A percentile compares a stretch with the other conserved stretches of the same genome.
These are phyloP conservation scores for Thalassoma bifasciatum DNA, from an alignment of 2,113 vertebrate genomes.

Conservation along the genomic window DNA sequence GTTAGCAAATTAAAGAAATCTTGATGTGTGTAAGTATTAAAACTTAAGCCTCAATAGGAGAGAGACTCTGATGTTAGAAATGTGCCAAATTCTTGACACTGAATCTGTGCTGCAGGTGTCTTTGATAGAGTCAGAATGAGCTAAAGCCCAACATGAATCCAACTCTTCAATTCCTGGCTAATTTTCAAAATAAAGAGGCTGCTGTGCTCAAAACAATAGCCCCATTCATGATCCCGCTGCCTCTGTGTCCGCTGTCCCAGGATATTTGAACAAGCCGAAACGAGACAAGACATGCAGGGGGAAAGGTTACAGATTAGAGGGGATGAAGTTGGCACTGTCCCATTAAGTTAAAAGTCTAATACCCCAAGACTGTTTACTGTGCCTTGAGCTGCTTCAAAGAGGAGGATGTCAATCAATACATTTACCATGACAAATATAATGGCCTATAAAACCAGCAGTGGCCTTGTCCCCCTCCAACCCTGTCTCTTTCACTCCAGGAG, in stretches of 20 bases:
- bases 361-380: constrained; percentile 38
- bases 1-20: background rate
- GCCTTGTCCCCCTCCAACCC: constrained; percentile 26
- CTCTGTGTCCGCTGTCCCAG: constrained; percentile 34
- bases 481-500: constrained; percentile 54
- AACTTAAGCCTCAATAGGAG: background rate
- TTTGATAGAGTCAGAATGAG: constrained; percentile 20
- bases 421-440: constrained; percentile 48
- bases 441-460: constrained; percentile 59
- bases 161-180: constrained; percentile 59
- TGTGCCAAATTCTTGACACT: constrained; percentile 8
- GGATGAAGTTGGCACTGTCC: constrained; percentile 15
- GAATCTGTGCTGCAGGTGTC: constrained; percentile 17
- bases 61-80: background rate
- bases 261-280: constrained; percentile 41
- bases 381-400: constrained; percentile 55
- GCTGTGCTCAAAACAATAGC: constrained; percentile 68
- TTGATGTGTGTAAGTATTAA: too few relatives aligned
- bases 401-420: constrained; percentile 26
- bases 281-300: constrained; percentile 30
- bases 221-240: constrained; percentile 60
- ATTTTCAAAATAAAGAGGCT: constrained; percentile 62
- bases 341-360: constrained; percentile 22
- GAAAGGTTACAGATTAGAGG: background rate
- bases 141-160: constrained; percentile 29